A percentile compares a stretch with the other conserved stretches of the same genome.
phyloP scores from a whole-genome alignment of 2,797 vertebrate species.

The Buceros bicornis region DNA sequence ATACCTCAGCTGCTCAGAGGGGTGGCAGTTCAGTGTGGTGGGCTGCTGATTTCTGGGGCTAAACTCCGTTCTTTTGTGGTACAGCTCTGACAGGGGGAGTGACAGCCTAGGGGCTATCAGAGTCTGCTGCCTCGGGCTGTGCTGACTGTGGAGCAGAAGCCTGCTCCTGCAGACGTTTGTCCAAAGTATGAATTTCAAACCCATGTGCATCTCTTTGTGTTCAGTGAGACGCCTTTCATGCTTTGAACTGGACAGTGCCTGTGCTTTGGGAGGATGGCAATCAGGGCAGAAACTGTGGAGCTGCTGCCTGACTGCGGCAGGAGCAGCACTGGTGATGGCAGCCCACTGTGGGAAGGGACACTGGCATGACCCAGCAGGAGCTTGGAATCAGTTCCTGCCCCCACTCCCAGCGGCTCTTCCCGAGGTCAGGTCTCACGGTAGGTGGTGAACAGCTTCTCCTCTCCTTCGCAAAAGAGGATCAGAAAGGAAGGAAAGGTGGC shows the following conservation, averaged over 20 bases:
- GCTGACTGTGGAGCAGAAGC: background rate
- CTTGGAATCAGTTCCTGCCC: background rate
- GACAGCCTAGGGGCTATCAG: background rate
- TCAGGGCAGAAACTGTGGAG: background rate
- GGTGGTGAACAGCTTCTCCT: background rate
- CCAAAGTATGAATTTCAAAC: background rate
- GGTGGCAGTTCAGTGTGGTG: accelerated
- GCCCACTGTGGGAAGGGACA: background rate
- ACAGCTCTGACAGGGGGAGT: background rate
- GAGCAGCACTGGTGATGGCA: background rate
- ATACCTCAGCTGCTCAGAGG: background rate
- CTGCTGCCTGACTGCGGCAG: background rate
- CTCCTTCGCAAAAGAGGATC: background rate
- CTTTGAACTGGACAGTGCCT: accelerated
- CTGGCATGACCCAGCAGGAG: background rate
- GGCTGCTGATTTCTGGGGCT: background rate
- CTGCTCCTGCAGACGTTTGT: background rate
- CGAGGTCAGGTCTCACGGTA: accelerated
- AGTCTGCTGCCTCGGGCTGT: background rate
- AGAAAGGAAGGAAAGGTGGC: background rate
- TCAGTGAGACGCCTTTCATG: background rate
- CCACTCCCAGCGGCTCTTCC: background rate
- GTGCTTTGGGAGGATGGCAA: background rate
- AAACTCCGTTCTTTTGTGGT: background rate
- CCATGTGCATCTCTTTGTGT: background rate